Conservation (phyloP, 2,113 vertebrate species). For the Rhynchomys soricoides region DNA sequence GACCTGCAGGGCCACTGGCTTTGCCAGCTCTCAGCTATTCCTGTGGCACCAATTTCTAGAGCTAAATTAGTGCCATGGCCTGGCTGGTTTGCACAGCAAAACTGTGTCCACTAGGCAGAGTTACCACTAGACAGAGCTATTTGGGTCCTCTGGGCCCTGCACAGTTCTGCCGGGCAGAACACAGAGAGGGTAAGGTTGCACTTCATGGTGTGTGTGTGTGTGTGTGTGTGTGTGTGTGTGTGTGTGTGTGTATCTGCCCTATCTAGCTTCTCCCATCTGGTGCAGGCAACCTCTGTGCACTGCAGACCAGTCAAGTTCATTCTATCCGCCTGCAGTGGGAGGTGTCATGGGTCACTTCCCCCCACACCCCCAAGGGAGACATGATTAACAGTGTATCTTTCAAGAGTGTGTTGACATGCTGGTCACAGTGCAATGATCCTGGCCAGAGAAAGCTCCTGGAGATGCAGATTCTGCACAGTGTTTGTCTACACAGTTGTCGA, state of each 20-base stretch:
- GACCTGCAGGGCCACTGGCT: slow-evolving; percentile 93
- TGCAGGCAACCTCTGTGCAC: neutral
- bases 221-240: neutral
- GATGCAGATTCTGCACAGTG: fast-evolving
- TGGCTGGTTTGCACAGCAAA: slow-evolving; percentile 77
- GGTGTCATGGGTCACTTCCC: neutral
- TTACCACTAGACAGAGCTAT: neutral
- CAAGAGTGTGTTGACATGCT: neutral
- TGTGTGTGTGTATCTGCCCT: neutral
- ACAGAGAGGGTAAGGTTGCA: no score
- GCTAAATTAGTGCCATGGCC: slow-evolving; percentile 93
- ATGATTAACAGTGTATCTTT: neutral
- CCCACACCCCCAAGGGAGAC: neutral
- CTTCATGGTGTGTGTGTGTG: neutral
- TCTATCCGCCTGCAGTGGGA: fast-evolving
- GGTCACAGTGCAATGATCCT: neutral
- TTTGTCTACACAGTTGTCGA: fast-evolving
- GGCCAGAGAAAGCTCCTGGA: neutral
- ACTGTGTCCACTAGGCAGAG: neutral
- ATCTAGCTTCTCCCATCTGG: fast-evolving
- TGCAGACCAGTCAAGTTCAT: fast-evolving
- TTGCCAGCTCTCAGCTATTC: slow-evolving; percentile 91
- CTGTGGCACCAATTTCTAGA: slow-evolving; percentile 96
- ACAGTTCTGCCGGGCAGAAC: neutral
- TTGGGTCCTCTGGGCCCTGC: neutral